These are phyloP conservation scores for Urocynchramus pylzowi DNA, from an alignment of 2,113 vertebrate species.

Conservation along the genomic window DNA sequence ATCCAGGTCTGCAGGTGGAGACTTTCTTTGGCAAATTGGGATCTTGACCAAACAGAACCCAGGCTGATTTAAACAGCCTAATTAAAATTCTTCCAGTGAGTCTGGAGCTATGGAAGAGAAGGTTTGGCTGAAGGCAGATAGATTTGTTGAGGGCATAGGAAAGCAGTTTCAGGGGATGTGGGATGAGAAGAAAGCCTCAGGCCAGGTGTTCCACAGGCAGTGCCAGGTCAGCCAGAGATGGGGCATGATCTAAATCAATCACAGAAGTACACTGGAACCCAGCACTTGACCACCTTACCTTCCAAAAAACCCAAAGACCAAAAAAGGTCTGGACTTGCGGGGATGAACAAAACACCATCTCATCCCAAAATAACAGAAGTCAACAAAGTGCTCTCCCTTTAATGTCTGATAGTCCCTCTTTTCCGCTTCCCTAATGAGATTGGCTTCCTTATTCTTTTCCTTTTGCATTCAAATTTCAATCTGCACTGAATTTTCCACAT, in stretches of 20 bases:
- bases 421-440: slow-evolving; percentile 1
- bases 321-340: not conserved
- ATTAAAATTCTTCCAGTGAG: not conserved
- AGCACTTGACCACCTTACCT: not conserved
- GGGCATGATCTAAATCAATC: not conserved
- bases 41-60: not conserved
- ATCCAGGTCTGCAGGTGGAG: not conserved
- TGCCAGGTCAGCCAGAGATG: not conserved
- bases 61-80: not conserved
- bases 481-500: slow-evolving; percentile 27
- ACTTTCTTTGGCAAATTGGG: not conserved
- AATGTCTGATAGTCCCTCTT: not conserved
- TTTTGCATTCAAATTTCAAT: slow-evolving; percentile 37
- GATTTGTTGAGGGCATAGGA: not conserved
- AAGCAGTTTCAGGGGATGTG: not conserved
- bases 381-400: not conserved
- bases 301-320: not conserved
- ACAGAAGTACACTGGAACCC: not conserved
- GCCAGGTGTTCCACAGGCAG: not conserved
- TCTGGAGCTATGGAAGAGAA: not conserved
- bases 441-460: not conserved
- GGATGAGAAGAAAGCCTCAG: not conserved
- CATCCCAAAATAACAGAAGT: not conserved
- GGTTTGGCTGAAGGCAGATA: not conserved
- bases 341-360: not conserved